Base-by-base conservation (phyloP, 2,797 vertebrate species). In the Macrochelys suwanniensis region DNA sequence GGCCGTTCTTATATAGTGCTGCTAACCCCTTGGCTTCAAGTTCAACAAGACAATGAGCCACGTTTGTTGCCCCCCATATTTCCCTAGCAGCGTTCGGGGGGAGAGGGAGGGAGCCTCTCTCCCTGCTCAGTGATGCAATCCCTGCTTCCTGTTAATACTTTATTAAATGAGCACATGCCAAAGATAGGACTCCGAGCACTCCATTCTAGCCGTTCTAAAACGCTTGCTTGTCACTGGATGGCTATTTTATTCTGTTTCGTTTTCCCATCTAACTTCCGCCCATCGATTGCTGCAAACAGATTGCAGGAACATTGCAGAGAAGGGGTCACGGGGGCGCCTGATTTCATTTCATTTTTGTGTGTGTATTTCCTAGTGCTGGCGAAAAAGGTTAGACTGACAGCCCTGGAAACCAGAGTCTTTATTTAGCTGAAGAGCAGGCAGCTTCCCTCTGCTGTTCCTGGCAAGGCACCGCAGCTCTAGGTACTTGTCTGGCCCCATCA, bases 151-250 rank as follows among this genome's bases (percentile, higher is more conserved):
- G 85, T 92, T 93, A 95, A 97, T 96, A 92, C 96, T 95, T 91
- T 95, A 96, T 96, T 96, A 96, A 96, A 93, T 0, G 28, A 84
- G 79, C 88, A 42, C 71, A 16, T 89, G 82, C 82, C 59, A 80
- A 83, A 97, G 96, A 96, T 95, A 95, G 89, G 85, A 90, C 94
- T 91, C 96, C 85, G 90, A 91, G 89, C 88, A 96, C 96, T 94
- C 83, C 85, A 49, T 82, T 25, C 54, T 83, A 68, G 87, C 3
- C 0, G 80, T 54, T 45, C 88, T 16, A 68, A 87, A 92, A 65
- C 21, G 71, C 47, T 59, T 42, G 89, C 94, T 31, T 89, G 87
- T 92, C 93, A 78, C 85, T 59, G 7, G 7, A 90, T 91, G 80
- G 85, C 82, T 81, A 26, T 10, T 50, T 17, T 83, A 85, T 51